Evolutionary conservation across 2,797 vertebrate species (phyloP).

Genomic region (Cephalopachus bancanus): DNA sequence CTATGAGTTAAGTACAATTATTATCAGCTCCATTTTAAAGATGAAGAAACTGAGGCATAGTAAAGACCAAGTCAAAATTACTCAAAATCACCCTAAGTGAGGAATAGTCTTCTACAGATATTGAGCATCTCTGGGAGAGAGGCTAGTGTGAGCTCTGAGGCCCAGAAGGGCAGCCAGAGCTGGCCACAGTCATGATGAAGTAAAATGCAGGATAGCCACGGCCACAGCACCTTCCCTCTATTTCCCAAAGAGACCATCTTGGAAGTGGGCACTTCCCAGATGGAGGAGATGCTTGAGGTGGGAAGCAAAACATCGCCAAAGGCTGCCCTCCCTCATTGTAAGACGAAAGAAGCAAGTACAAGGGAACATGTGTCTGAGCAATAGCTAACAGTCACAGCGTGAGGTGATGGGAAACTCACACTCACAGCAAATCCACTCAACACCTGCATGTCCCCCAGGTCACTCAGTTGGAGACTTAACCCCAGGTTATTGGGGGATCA

Average conservation of each 20-base stretch:
- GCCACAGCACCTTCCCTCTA: not conserved
- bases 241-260: not conserved
- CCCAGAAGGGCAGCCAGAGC: not conserved
- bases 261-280: not conserved
- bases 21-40: not conserved
- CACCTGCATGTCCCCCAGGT: not conserved
- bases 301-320: not conserved
- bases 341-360: not conserved
- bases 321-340: not conserved
- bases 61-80: slow-evolving; percentile 24
- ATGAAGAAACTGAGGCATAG: not conserved
- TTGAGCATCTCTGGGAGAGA: not conserved
- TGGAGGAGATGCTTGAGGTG: not conserved
- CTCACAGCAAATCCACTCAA: not conserved
- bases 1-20: not conserved
- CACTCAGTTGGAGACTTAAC: not conserved
- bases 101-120: not conserved
- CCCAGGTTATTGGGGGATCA: not conserved
- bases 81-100: not conserved
- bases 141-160: not conserved
- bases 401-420: not conserved
- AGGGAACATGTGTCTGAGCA: fast-evolving
- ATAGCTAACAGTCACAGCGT: not conserved
- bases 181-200: not conserved
- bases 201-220: not conserved